A percentile compares a stretch with the other conserved stretches of the same genome.
These are phyloP conservation scores for Ictalurus punctatus DNA, from an alignment of 2,113 vertebrate species.

Conservation along the genomic window DNA sequence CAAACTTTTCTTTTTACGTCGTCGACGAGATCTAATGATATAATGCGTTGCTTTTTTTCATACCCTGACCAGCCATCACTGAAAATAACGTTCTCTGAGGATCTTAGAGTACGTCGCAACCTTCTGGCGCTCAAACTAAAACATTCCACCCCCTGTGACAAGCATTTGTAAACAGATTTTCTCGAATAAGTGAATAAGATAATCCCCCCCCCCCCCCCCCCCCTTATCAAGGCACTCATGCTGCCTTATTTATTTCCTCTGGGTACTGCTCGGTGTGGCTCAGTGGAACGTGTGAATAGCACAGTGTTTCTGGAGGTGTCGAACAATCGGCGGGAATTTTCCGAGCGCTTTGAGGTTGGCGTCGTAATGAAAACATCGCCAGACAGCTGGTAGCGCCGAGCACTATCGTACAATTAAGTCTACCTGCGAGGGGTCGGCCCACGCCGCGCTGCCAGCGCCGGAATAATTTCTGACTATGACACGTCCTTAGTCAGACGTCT, in stretches of 20 bases:
- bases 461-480: constrained; percentile 43
- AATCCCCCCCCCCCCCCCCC: constrained; percentile 38
- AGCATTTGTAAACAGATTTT: neutral
- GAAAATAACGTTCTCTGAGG: neutral
- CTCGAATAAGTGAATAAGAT: constrained; percentile 1
- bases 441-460: constrained; percentile 34
- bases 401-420: constrained; percentile 53
- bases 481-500: constrained; percentile 36
- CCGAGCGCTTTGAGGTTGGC: constrained; percentile 38
- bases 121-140: neutral
- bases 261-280: neutral
- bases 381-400: constrained; percentile 44
- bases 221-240: constrained; percentile 6
- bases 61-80: neutral
- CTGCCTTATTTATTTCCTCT: constrained; percentile 41
- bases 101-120: neutral
- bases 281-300: constrained; percentile 2
- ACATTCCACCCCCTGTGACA: neutral
- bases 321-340: constrained; percentile 38
- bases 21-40: neutral
- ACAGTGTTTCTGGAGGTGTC: constrained; percentile 4
- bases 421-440: constrained; percentile 43
- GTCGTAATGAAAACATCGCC: constrained; percentile 56
- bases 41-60: neutral
- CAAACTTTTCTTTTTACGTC: too few relatives aligned